Conservation (phyloP, 2,113 vertebrate species). For the Megaleporinus macrocephalus region DNA sequence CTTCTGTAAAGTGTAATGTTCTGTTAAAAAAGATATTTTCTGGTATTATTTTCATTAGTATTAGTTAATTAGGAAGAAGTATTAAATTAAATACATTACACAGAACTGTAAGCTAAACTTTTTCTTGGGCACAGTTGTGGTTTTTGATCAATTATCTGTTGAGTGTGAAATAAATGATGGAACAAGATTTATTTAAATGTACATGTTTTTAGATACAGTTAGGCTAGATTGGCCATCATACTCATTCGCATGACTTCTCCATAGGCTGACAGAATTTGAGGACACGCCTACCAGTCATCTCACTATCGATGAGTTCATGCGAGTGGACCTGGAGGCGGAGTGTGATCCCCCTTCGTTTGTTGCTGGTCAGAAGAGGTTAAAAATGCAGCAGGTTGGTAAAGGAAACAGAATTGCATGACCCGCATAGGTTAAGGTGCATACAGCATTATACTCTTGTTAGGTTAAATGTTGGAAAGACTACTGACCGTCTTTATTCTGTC, state of each 20-base stretch:
- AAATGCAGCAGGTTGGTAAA: conserved; percentile 86
- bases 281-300: conserved; percentile 97
- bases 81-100: too few relatives aligned
- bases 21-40: too few relatives aligned
- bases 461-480: neutral
- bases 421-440: neutral
- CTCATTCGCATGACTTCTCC: neutral
- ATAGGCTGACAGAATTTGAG: conserved; percentile 94
- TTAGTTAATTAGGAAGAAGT: too few relatives aligned
- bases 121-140: too few relatives aligned
- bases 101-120: too few relatives aligned
- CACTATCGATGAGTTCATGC: conserved; percentile 98
- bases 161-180: neutral
- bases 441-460: neutral
- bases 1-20: too few relatives aligned
- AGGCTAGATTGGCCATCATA: neutral
- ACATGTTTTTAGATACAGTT: neutral
- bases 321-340: conserved; percentile 91
- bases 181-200: neutral
- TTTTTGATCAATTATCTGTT: neutral
- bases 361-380: conserved; percentile 86
- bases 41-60: too few relatives aligned
- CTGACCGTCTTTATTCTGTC: neutral
- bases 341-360: conserved; percentile 96
- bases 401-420: neutral